Evolutionary conservation across 2,797 vertebrate genomes (phyloP), one percentile per base, ranked within the genome.

Genomic region (Pangasius mekongensis): DNA sequence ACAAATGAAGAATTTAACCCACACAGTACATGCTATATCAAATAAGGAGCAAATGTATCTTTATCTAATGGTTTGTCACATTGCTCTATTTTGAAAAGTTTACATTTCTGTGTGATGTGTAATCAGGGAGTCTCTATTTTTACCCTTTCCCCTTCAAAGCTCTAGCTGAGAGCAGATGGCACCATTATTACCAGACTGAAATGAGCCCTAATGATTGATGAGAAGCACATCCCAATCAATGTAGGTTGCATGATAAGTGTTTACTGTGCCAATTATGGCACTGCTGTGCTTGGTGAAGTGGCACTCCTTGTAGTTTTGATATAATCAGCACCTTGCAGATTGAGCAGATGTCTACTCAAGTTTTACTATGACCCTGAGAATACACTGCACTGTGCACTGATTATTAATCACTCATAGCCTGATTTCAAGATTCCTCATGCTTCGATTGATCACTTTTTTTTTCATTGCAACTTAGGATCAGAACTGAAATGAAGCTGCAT

Each of bases 151-250:
- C 85, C 83, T 91, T 89, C 83, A 66, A 87, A 84, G 71, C 81
- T 88, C 88, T 85, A 78, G 92, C 94, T 91, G 93, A 93, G 94
- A 92, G 94, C 95, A 96, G 96, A 95, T 95, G 95, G 95, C 93
- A 93, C 93, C 92, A 94, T 96, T 96, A 96, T 94, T 93, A 94
- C 94, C 93, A 91, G 92, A 92, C 90, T 93, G 92, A 93, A 94
- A 95, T 90, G 90, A 94, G 93, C 92, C 91, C 91, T 93, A 94
- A 94, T 96, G 95, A 96, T 95, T 96, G 95, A 96, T 96, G 95
- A 96, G 94, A 94, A 93, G 91, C 93, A 91, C 95, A 90, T 94
- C 91, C 94, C 93, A 96, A 96, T 97, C 95, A 97, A 96, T 96
- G 95, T 92, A 78, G 91, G 94, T 93, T 90, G 95, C 93, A 92